Evolutionary conservation across 35 echinoderm and acorn worm species (phyloP).

Genomic region (Ophiothrix spiculata): DNA sequence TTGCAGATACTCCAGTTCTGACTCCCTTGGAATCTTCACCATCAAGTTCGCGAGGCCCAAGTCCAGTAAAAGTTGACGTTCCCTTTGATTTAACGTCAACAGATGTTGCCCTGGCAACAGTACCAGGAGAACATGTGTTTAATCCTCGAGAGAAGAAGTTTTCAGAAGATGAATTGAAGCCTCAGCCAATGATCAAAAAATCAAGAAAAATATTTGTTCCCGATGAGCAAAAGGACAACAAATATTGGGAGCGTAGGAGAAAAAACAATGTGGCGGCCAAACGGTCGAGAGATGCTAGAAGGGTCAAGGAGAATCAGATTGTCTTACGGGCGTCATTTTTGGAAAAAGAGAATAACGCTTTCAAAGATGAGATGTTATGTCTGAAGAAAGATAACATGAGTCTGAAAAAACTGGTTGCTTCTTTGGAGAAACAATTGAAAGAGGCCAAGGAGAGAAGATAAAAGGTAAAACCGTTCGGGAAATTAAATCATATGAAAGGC

Average conservation of each 20-base stretch:
- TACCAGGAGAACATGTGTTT: constrained; percentile 72
- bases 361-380: constrained; percentile 42
- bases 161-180: constrained; percentile 87
- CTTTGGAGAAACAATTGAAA: constrained; percentile 56
- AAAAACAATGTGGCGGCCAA: constrained; percentile 98
- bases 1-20: no score
- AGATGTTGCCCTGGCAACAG: constrained; percentile 79
- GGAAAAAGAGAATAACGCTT: constrained; percentile 67
- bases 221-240: constrained; percentile 81
- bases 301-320: constrained; percentile 97
- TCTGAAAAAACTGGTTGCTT: constrained; percentile 66
- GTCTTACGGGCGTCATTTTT: constrained; percentile 77
- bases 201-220: constrained; percentile 83
- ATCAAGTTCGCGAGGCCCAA: no score
- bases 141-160: constrained; percentile 68
- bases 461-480: background rate
- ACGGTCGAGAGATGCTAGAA: constrained; percentile 80
- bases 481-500: no score
- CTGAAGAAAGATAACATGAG: constrained; percentile 75
- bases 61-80: constrained; percentile 67
- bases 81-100: constrained; percentile 47
- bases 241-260: constrained; percentile 92
- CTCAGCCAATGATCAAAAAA: constrained; percentile 99
- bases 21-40: no score
- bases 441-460: background rate